Evolutionary conservation across 2,888 invertebrate species (phyloP), one percentile per base, ranked within the genome.

Genomic region (Drosophila prostipennis): DNA sequence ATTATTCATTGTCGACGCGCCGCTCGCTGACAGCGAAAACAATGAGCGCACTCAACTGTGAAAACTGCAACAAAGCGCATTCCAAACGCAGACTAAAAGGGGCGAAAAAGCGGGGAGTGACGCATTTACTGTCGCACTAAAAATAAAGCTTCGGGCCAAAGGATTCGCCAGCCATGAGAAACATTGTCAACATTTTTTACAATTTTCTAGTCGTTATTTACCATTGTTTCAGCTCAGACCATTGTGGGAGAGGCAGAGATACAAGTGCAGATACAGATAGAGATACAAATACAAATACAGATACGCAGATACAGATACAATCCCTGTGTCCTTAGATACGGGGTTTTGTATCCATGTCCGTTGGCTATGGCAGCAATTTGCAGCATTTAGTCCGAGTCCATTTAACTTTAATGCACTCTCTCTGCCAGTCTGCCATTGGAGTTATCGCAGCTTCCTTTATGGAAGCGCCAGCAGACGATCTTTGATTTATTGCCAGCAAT

Each of bases 161-260:
- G 82, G 70, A 79, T 79, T 79, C 74, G 69, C 69, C 49, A 79
- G 82, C 76, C 72, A 77, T 81, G 81, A 74, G 71, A 61, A 74
- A 67, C 77, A 80, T 84, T 70, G 81, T 75, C 79, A 74, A 81
- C 84, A 82, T 82, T 81, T 85, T 85, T 82, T 72, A 85, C 82
- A 82, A 85, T 82, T 81, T 78, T 85, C 82, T 78, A 82, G 85
- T 85, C 82, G 82, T 82, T 85, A 85, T 82, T 81, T 78, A 82
- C 85, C 76, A 82, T 82, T 82, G 82, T 82, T 82, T 74, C 69
- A 76, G 70, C 76, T 74, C 45, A 14, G 39, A 65, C 58, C 64
- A 70, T 71, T 74, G 75, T 67, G 46, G 61, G 67, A 58, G 56
- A 60, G 53, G 51, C 60, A 26, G 61, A 58, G 52, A 58, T 53